Evolutionary conservation across 64 coral and sea anemone genomes (phyloP).

Genomic region (Trachythela sp.): DNA sequence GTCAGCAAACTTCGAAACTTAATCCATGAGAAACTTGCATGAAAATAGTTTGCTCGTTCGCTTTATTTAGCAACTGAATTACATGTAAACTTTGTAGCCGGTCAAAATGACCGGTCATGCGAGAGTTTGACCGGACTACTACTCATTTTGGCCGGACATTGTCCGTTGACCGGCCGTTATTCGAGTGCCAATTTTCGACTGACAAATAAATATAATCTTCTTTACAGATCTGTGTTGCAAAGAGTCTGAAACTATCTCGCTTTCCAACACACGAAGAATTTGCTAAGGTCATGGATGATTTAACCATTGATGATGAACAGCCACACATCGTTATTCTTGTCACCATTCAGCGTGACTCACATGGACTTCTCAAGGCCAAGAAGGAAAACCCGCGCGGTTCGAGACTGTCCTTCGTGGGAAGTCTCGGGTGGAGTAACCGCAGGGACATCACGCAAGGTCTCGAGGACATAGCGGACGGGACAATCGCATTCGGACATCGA

Average conservation of each 20-base stretch:
- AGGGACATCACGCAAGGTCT: constrained; percentile 64
- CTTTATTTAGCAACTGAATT: too few species aligned
- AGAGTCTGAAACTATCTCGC: constrained; percentile 25
- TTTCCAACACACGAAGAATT: constrained; percentile 50
- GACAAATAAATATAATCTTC: too few species aligned
- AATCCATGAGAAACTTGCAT: too few species aligned
- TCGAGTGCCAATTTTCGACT: too few species aligned
- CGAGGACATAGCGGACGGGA: constrained; percentile 68
- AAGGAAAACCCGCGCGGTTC: constrained; percentile 25
- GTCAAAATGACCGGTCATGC: too few species aligned
- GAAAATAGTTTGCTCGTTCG: too few species aligned
- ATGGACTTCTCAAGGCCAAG: constrained; percentile 60
- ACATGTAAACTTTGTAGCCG: too few species aligned
- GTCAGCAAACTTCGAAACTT: too few species aligned
- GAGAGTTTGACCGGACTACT: too few species aligned
- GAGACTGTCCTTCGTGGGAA: constrained; percentile 77
- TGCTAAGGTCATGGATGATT: constrained; percentile 32
- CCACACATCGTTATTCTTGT: constrained; percentile 45
- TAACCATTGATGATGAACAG: background rate
- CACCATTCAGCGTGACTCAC: constrained; percentile 74
- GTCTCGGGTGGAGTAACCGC: constrained; percentile 88
- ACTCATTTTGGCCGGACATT: too few species aligned
- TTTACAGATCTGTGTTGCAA: constrained; percentile 78
- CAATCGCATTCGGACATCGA: constrained; percentile 69
- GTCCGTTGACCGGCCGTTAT: too few species aligned